Base-by-base conservation (phyloP, 2,888 invertebrate genomes). In the Ormyrus thymus region DNA sequence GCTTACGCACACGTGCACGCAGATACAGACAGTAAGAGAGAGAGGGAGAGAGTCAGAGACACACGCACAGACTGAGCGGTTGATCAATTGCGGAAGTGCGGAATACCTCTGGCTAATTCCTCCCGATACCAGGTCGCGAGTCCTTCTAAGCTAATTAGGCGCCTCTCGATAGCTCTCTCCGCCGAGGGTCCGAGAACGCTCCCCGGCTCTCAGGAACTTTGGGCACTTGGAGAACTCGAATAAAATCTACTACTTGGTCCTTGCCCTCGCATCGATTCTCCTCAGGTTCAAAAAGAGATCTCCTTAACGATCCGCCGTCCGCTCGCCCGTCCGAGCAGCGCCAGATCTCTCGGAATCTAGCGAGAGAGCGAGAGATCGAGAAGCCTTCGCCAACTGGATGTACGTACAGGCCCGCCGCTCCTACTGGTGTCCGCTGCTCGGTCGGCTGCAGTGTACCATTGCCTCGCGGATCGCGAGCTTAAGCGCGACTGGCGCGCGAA, bases 401-500 rank as follows among this genome's bases (percentile, higher is more conserved):
- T 29, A 29, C 4, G 4, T 29, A 29, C 29, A 29, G 4, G 0
- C 29, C 29, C 29, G 29, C 29, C 2, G 29, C 29, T 29, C 29
- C 29, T 29, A 29, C 29, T 29, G 29, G 29, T 29, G 29, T 29
- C 29, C 29, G 29, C 29, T 29, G 29, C 29, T 79, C 74, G 59
- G 9, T 48, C 72, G 71, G 72, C 70, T 62, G 78, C 81, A 81
- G 78, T 29, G 4, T 81, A 82, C 80, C 86, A 84, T 85, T 83
- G 83, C 86, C 84, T 84, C 84, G 84, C 85, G 85, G 86, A 86
- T 83, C 86, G 86, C 86, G 85, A 84, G 83, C 83, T 83, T 81
- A 82, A 84, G 83, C 85, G 84, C 85, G 85, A 86, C 85, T 86
- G 82, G 77, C 83, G 76, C 43, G 29, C 13, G 51, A 66, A 56